Base-by-base conservation (phyloP, 1,140 invertebrate genomes). In the Metopolophium dirhodum region DNA sequence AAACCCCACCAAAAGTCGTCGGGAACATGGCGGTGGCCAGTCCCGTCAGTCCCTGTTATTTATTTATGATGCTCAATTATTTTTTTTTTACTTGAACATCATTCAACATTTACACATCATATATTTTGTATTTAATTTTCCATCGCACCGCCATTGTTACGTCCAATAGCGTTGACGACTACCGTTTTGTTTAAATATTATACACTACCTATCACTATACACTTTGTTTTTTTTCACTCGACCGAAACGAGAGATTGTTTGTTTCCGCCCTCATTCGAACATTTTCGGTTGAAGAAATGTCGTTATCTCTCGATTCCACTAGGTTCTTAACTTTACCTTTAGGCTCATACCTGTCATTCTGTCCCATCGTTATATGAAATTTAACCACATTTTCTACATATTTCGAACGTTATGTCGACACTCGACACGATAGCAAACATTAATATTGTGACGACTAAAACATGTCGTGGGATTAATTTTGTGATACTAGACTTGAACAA, bases 201-300 rank as follows among this genome's bases (percentile, higher is more conserved):
- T 49, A 35, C 47, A 23, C 49, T 20, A 30, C 30, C 49, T 20
- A 30, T 14, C 45, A 49, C 85, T 30, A 11, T 37, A 37, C 88
- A 57, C 88, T 89, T 89, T 57, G 88, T 89, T 57, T 51, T 89
- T 89, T 57, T 89, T 41, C 88, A 89, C 35, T 57, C 51, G 41
- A 86, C 45, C 85, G 85, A 86, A 86, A 86, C 85, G 11, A 26
- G 14, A 88, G n/a, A 30, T 49, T 89, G 3, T 89, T n/a, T 57
- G 26, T 89, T 89, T 89, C 88, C 88, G 49, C 22, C 88, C 88
- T 35, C n/a, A 23, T 57, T 37, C 35, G 22, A 41, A 57, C 41
- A 41, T 85, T 57, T 22, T 54, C 7, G 35, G 51, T 89, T 23
- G 54, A 30, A 89, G 11, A 89, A 54, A 89, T 57, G 26, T 7